phyloP scores from a whole-genome alignment of 2,797 vertebrate genomes.

The Crax fasciolata region DNA sequence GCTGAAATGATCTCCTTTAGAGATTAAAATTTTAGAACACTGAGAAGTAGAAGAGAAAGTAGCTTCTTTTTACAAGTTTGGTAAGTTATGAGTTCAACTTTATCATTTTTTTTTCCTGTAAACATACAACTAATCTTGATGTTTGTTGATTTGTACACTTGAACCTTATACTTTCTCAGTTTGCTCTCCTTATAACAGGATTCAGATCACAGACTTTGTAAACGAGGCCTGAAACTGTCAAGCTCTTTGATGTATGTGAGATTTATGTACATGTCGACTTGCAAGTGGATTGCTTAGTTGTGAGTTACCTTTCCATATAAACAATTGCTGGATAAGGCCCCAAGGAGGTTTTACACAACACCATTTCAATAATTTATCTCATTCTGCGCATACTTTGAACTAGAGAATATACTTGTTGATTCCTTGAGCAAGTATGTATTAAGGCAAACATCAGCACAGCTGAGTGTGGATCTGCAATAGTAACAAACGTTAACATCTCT shows the following conservation, averaged over 20 bases:
- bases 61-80: neutral
- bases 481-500: slow-evolving; percentile 16
- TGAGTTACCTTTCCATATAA: neutral
- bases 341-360: neutral
- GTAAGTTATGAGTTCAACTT: neutral
- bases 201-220: neutral
- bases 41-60: neutral
- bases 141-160: neutral
- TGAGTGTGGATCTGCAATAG: neutral
- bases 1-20: neutral
- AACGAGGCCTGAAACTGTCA: neutral
- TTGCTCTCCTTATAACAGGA: neutral
- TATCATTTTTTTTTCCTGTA: neutral
- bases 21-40: neutral
- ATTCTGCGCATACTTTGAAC: neutral
- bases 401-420: neutral
- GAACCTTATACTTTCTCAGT: neutral
- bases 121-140: neutral
- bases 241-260: neutral
- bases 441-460: neutral
- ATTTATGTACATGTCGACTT: neutral
- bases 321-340: neutral
- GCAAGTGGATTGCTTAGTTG: neutral
- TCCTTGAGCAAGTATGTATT: neutral
- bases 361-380: neutral